Percentiles rank a stretch among this genome's conserved stretches.
These are phyloP conservation scores for Drosophila seguyi DNA, from an alignment of 1,140 invertebrate species.

Conservation along the genomic window DNA sequence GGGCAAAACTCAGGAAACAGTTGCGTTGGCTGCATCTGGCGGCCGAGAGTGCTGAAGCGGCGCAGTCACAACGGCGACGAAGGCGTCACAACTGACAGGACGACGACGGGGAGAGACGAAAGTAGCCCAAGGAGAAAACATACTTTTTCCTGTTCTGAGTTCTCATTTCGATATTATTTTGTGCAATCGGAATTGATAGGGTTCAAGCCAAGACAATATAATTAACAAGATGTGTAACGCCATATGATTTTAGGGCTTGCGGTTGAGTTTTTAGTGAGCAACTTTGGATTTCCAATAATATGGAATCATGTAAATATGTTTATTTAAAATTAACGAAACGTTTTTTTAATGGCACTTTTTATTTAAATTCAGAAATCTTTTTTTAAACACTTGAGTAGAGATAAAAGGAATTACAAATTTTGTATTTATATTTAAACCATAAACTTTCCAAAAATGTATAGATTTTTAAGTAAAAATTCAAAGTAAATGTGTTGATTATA, in stretches of 20 bases:
- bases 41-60: slow-evolving; percentile 14
- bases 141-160: neutral
- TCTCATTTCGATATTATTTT: slow-evolving; percentile 4
- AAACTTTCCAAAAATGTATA: neutral
- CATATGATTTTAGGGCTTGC: neutral
- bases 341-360: neutral
- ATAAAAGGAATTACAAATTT: too few species aligned
- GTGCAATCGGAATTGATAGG: slow-evolving; percentile 1
- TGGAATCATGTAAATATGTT: slow-evolving; percentile 16
- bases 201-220: neutral
- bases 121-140: slow-evolving; percentile 1
- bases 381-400: neutral
- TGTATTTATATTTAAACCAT: neutral
- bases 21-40: slow-evolving; percentile 72
- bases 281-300: too few species aligned
- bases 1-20: slow-evolving; percentile 82
- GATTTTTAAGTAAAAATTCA: neutral
- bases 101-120: slow-evolving; percentile 8
- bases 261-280: neutral
- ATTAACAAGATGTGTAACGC: neutral
- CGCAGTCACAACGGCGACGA: slow-evolving; percentile 15
- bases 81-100: slow-evolving; percentile 50
- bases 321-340: neutral
- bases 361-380: neutral
- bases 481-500: neutral